Percentiles rank a stretch among this genome's conserved stretches.
Evolutionary conservation across 2,113 vertebrate species (phyloP).

Genomic region (Aix galericulata): DNA sequence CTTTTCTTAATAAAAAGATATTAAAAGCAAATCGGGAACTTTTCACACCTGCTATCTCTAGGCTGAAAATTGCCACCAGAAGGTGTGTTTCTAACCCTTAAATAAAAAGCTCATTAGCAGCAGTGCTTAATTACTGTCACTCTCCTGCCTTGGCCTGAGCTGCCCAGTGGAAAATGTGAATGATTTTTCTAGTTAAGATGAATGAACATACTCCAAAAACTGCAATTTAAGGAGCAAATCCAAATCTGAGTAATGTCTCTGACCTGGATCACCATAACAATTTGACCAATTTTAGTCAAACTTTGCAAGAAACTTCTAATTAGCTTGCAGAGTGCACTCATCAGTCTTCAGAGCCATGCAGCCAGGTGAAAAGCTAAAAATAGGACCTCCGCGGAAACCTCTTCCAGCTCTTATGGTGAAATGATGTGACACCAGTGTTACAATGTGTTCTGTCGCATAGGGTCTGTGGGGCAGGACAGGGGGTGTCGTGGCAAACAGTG

Average conservation of each 20-base stretch:
- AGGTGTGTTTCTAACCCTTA: background rate
- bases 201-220: background rate
- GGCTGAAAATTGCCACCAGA: background rate
- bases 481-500: background rate
- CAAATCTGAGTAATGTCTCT: background rate
- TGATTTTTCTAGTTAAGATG: background rate
- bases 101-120: background rate
- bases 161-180: background rate
- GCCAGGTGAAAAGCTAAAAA: background rate
- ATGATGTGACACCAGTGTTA: background rate
- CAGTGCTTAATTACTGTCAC: background rate
- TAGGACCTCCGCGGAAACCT: background rate
- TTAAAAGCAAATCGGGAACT: background rate
- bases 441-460: background rate
- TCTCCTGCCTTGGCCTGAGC: background rate
- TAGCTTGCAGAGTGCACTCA: background rate
- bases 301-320: background rate
- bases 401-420: background rate
- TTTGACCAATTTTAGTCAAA: background rate
- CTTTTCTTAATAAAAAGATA: background rate
- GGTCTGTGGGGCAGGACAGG: background rate
- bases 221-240: background rate
- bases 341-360: background rate
- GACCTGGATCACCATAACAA: background rate
- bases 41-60: background rate